Base-by-base conservation (phyloP, 2,113 vertebrate genomes). In the Mesoclemmys tuberculata region DNA sequence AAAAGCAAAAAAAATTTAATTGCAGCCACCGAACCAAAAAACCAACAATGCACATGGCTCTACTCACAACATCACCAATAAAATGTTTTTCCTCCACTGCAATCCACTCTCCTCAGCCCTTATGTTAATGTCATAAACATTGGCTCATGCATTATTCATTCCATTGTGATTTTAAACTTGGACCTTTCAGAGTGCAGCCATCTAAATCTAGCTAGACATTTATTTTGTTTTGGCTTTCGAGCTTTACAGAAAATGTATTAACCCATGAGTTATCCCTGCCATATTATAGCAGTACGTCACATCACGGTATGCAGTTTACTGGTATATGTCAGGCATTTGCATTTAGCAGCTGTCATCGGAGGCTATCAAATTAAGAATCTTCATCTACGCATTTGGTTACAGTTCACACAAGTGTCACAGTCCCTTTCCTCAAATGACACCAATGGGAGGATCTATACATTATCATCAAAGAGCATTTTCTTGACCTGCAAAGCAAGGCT, bases 11-110 rank as follows among this genome's bases (percentile, higher is more conserved):
- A 49, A 38, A 38, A 38, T 5, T 68, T 18, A 35, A n/a, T 19
- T n/a, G 35, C 14, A 16, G 19, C n/a, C 64, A 68, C 16, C 14
- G 35, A 19, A 68, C 61, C 61, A 38, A 38, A 64, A 31, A 71
- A 38, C 19, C 8, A 68, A 12, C 19, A 2, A 16, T 38, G 9
- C 9, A 22, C n/a, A 22, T 9, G 19, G 64, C 64, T 19, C 8
- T 71, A 6, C 38, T 71, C 64, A n/a, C 35, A 38, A 8, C 35
- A 22, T 11, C 64, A 27, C 54, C 51, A 29, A 9, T n/a, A n/a
- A 16, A 38, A 7, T 21, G 8, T 0, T 52, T 38, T 46, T 71
- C 19, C 27, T 48, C 27, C 24, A 19, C 24, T 82, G 21, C 14
- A 78, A 35, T 29, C 61, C 10, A 5, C 35, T 29, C 14, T 52